A percentile compares a stretch with the other conserved stretches of the same genome.
phyloP scores from a whole-genome alignment of 2,888 invertebrate genomes.

The Dasypolia templi region DNA sequence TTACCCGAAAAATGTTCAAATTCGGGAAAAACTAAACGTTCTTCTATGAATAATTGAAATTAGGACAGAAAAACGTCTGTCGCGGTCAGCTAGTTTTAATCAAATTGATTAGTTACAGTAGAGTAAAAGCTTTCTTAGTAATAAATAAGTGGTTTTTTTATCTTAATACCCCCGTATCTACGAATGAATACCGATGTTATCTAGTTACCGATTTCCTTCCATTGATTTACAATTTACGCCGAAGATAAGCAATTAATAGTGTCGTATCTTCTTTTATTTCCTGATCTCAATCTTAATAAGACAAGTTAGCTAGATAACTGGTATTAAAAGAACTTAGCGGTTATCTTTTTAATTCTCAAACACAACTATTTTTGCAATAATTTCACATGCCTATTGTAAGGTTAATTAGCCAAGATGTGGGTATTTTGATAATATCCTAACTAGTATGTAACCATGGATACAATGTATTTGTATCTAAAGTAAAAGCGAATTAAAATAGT shows the following conservation, averaged over 20 bases:
- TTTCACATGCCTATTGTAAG: neutral
- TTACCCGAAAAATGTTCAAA: no score
- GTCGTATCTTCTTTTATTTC: conserved; percentile 46
- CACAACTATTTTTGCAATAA: conserved; percentile 10
- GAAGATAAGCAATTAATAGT: conserved; percentile 42
- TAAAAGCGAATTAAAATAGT: no score
- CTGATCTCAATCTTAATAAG: conserved; percentile 44
- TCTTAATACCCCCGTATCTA: conserved; percentile 13
- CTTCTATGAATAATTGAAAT: neutral
- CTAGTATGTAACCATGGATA: no score
- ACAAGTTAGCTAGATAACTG: conserved; percentile 11
- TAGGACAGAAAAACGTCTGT: neutral
- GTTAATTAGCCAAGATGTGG: no score
- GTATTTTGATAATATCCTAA: no score
- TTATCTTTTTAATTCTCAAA: conserved; percentile 14
- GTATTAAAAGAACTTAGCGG: conserved; percentile 3
- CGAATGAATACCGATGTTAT: conserved; percentile 31
- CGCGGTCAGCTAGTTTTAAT: neutral
- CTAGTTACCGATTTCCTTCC: conserved; percentile 54
- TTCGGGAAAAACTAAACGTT: neutral
- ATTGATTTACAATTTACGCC: conserved; percentile 53
- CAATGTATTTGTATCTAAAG: no score
- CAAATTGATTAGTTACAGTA: neutral
- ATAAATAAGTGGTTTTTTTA: conserved; percentile 8
- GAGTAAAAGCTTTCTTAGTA: neutral